A percentile compares a stretch with the other conserved stretches of the same genome.
phyloP scores from a whole-genome alignment of 2,888 invertebrate species.

The Diploptera punctata region DNA sequence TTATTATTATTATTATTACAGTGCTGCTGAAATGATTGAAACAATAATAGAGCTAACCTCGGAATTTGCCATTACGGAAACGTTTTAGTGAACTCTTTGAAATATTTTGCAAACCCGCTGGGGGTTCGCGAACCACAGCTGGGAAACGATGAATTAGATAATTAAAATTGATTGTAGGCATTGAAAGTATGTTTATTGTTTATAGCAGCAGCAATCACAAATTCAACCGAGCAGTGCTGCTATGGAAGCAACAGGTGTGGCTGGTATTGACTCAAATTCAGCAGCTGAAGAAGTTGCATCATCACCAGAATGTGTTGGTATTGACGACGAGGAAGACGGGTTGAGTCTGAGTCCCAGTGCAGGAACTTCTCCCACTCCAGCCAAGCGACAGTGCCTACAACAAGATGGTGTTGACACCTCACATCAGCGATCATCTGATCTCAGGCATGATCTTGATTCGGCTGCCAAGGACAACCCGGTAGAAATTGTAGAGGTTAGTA shows the following conservation, averaged over 20 bases:
- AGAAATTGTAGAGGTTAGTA: constrained; percentile 28
- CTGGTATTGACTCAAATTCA: constrained; percentile 2
- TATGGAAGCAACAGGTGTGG: not conserved
- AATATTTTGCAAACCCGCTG: no score
- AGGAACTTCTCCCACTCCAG: constrained; percentile 38
- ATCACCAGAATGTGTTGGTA: constrained; percentile 32
- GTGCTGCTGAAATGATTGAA: no score
- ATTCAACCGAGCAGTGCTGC: not conserved
- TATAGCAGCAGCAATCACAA: not conserved
- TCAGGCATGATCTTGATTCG: constrained; percentile 9
- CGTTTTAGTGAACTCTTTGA: no score
- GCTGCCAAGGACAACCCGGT: constrained; percentile 2
- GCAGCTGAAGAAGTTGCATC: constrained; percentile 11
- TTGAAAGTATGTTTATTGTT: no score
- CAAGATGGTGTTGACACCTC: not conserved
- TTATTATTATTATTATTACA: no score
- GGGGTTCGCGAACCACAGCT: no score
- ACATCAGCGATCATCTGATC: constrained; percentile 9
- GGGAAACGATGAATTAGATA: no score
- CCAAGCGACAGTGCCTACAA: constrained; percentile 36
- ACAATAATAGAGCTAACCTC: no score
- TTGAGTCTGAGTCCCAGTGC: constrained; percentile 34
- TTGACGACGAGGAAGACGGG: constrained; percentile 38
- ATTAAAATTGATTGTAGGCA: no score
- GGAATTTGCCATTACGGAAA: no score